phyloP scores from a whole-genome alignment of 1,140 invertebrate species.

The Brachionus rotundiformis region DNA sequence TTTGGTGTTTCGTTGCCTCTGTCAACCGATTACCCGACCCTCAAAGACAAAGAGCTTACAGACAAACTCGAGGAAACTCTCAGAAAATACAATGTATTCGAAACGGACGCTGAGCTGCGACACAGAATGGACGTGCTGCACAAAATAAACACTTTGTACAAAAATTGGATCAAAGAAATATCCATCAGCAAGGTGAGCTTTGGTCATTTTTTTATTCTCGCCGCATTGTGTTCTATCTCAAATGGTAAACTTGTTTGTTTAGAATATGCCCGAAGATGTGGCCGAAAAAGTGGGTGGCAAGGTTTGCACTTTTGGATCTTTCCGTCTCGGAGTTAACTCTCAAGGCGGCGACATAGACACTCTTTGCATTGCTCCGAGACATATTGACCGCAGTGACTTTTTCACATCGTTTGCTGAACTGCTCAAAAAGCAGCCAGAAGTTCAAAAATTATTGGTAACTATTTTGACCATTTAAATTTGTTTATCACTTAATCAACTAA shows the following conservation, averaged over 20 bases:
- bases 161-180: conserved; percentile 86
- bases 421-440: conserved; percentile 81
- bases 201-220: background rate
- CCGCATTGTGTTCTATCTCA: conserved; percentile 19
- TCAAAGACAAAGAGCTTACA: conserved; percentile 78
- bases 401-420: conserved; percentile 90
- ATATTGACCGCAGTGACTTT: conserved; percentile 89
- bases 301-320: conserved; percentile 98
- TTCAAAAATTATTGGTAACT: conserved; percentile 70
- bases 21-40: conserved; percentile 75
- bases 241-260: too few relatives aligned
- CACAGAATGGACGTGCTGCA: conserved; percentile 74
- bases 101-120: conserved; percentile 83
- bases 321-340: conserved; percentile 82
- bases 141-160: conserved; percentile 83
- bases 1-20: conserved; percentile 39
- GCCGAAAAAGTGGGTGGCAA: conserved; percentile 80
- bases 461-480: background rate
- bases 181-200: conserved; percentile 27
- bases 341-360: conserved; percentile 97
- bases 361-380: conserved; percentile 90
- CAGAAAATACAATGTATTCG: conserved; percentile 84
- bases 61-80: conserved; percentile 79
- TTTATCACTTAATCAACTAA: too few relatives aligned
- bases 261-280: conserved; percentile 61